These are phyloP conservation scores for Samia ricini DNA, from an alignment of 1,140 invertebrate species.

Conservation along the genomic window DNA sequence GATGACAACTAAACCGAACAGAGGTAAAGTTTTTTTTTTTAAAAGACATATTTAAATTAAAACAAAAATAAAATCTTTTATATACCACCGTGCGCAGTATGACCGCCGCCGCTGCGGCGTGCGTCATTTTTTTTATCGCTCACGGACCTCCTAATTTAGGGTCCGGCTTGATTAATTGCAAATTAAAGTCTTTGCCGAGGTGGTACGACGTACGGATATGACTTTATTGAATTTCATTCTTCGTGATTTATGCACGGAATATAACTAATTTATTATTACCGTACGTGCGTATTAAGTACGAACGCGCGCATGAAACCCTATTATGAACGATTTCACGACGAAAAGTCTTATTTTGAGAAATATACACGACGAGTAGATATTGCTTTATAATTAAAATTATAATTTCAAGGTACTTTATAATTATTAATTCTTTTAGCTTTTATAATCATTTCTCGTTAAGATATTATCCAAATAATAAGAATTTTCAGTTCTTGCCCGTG, in stretches of 20 bases:
- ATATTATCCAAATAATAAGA: no score
- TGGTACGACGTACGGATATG: conserved; percentile 57
- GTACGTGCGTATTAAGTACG: no score
- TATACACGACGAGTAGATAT: no score
- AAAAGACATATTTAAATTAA: no score
- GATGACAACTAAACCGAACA: no score
- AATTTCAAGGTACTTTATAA: no score
- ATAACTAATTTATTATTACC: conserved; percentile 67
- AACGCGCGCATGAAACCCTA: conserved; percentile 26
- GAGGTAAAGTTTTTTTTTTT: no score
- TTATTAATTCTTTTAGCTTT: no score
- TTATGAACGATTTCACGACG: conserved; percentile 28
- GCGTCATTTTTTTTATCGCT: conserved; percentile 44
- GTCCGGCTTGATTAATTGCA: conserved; percentile 69
- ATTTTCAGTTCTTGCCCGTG: no score
- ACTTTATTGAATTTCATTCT: conserved; percentile 74
- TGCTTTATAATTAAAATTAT: no score
- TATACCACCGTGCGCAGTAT: not conserved
- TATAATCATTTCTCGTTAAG: no score
- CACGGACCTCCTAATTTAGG: conserved; percentile 63
- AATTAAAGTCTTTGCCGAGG: conserved; percentile 65
- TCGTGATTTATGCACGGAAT: conserved; percentile 59
- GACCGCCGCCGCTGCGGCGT: not conserved
- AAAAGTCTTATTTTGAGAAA: conserved; percentile 11
- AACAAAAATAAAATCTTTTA: not conserved